A percentile compares a stretch with the other conserved stretches of the same genome.
Conservation (phyloP, 2,113 vertebrate species). For the Condylura cristata region DNA sequence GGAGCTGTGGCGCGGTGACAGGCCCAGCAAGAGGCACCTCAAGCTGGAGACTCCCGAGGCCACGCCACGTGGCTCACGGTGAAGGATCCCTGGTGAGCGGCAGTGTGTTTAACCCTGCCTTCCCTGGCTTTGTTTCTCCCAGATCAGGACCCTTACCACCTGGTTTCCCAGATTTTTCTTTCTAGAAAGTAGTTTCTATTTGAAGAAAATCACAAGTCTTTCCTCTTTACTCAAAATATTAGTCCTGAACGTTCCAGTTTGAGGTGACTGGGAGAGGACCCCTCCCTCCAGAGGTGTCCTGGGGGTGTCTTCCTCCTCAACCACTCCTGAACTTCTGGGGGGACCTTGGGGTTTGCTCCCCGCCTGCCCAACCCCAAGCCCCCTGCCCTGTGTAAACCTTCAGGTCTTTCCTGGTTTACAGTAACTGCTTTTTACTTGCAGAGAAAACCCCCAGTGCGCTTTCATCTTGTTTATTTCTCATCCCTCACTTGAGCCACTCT, state of each 20-base stretch:
- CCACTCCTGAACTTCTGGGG: neutral
- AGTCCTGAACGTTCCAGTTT: neutral
- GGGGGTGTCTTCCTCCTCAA: neutral
- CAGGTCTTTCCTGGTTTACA: neutral
- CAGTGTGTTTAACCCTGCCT: neutral
- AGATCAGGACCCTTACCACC: no score
- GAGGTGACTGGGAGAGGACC: neutral
- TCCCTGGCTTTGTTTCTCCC: neutral
- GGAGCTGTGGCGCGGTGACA: neutral
- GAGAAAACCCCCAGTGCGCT: neutral
- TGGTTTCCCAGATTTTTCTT: neutral
- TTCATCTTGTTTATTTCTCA: neutral
- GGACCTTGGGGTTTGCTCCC: neutral
- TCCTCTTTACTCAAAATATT: neutral
- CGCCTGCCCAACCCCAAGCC: no score
- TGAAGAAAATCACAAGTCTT: neutral
- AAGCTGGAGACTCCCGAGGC: neutral
- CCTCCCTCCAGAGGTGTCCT: neutral
- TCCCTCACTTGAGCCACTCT: neutral
- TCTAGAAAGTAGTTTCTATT: neutral
- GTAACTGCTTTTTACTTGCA: neutral
- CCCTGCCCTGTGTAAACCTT: neutral
- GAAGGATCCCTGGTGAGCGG: fast-evolving
- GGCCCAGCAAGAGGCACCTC: neutral
- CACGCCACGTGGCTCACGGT: fast-evolving